Conservation (phyloP, 2,888 invertebrate species). For the Eudemis profundana region DNA sequence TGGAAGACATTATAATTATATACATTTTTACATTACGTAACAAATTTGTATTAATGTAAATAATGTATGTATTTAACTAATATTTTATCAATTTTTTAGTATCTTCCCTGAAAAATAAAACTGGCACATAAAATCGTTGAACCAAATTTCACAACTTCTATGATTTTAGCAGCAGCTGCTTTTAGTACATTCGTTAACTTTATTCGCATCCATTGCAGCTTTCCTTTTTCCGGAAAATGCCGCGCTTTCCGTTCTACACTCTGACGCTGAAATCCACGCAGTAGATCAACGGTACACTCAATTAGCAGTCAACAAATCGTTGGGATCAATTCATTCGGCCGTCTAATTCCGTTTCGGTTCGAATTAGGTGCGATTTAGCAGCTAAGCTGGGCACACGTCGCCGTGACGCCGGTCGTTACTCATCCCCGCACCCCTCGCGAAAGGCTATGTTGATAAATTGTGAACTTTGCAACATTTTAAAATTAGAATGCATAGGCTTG, state of each 20-base stretch:
- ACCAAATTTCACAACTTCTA: no score
- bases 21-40: no score
- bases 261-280: slow-evolving; percentile 48
- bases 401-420: slow-evolving; percentile 82
- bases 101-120: no score
- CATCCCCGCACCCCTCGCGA: slow-evolving; percentile 70
- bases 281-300: slow-evolving; percentile 68
- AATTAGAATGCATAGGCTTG: not conserved
- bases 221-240: not conserved
- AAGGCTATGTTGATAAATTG: slow-evolving; percentile 14
- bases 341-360: slow-evolving; percentile 83
- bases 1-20: no score
- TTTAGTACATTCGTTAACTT: no score
- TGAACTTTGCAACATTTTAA: slow-evolving; percentile 11
- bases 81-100: no score
- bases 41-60: no score
- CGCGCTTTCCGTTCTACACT: not conserved
- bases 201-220: not conserved
- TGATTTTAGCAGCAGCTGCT: no score
- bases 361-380: slow-evolving; percentile 84
- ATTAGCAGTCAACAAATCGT: slow-evolving; percentile 81
- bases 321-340: slow-evolving; percentile 83
- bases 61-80: no score
- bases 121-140: no score
- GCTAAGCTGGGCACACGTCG: slow-evolving; percentile 74